A percentile compares a stretch with the other conserved stretches of the same genome.
Evolutionary conservation across 1,140 invertebrate species (phyloP).

Genomic region (Diorhabda elongata): DNA sequence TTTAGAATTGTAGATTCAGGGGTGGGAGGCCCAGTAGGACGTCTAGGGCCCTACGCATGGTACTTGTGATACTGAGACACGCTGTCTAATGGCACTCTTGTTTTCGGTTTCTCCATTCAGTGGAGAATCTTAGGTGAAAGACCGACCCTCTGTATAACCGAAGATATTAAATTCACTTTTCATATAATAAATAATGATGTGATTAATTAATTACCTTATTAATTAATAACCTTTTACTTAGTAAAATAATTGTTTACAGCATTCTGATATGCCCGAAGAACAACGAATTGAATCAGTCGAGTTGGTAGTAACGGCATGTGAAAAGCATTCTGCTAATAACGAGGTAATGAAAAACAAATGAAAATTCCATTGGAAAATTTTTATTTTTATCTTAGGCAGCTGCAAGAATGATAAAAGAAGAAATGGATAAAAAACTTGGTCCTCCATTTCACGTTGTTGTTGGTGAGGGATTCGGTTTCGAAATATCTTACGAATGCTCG

Average conservation of each 20-base stretch:
- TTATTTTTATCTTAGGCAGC: slow-evolving; percentile 52
- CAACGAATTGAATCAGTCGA: slow-evolving; percentile 86
- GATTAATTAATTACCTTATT: no score
- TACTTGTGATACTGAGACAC: no score
- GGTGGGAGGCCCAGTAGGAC: no score
- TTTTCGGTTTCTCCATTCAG: no score
- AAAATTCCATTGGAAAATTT: background rate
- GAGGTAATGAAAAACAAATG: slow-evolving; percentile 52
- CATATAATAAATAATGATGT: no score
- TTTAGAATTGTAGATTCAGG: no score
- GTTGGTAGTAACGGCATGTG: slow-evolving; percentile 83
- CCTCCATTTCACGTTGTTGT: slow-evolving; percentile 89
- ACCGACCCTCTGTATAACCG: no score
- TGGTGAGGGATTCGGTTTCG: slow-evolving; percentile 91
- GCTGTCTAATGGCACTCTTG: no score
- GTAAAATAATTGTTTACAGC: slow-evolving; percentile 49
- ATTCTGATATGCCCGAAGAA: slow-evolving; percentile 87
- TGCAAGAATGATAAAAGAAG: slow-evolving; percentile 87
- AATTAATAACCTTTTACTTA: background rate
- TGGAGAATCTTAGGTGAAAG: no score
- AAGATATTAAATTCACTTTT: no score
- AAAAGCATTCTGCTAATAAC: slow-evolving; percentile 83
- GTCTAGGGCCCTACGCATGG: no score
- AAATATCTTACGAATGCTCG: slow-evolving; percentile 85
- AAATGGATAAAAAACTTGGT: slow-evolving; percentile 92